Evolutionary conservation across 2,888 invertebrate genomes (phyloP).

Genomic region (Patella caerulea): DNA sequence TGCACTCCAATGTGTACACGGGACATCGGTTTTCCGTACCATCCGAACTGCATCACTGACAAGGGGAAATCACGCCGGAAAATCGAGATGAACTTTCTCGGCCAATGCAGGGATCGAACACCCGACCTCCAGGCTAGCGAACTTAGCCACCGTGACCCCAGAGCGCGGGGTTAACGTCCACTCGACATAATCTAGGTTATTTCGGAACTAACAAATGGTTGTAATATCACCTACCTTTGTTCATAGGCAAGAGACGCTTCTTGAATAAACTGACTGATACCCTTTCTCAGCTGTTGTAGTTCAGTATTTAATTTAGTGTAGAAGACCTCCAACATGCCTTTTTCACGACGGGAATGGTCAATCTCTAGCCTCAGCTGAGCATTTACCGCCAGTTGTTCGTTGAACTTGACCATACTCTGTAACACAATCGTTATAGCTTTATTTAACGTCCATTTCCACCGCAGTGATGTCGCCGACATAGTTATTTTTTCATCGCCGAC

Average conservation of each 20-base stretch:
- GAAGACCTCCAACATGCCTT: conserved; percentile 84
- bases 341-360: conserved; percentile 84
- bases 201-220: too few species aligned
- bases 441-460: neutral
- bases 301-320: conserved; percentile 84
- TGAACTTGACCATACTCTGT: conserved; percentile 58
- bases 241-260: conserved; percentile 91
- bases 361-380: conserved; percentile 80
- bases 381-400: conserved; percentile 59
- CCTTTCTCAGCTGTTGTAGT: conserved; percentile 83
- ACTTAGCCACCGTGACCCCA: too few species aligned
- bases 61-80: too few species aligned
- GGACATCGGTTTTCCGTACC: too few species aligned
- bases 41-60: too few species aligned
- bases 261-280: conserved; percentile 86
- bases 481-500: too few species aligned
- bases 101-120: too few species aligned
- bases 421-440: neutral
- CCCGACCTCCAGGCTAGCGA: too few species aligned
- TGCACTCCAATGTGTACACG: too few species aligned
- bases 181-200: too few species aligned
- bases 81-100: too few species aligned
- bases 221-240: conserved; percentile 78
- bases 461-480: too few species aligned
- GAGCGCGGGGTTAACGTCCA: neutral